Evolutionary conservation across 2,888 invertebrate species (phyloP).

Genomic region (Griposia aprilina): DNA sequence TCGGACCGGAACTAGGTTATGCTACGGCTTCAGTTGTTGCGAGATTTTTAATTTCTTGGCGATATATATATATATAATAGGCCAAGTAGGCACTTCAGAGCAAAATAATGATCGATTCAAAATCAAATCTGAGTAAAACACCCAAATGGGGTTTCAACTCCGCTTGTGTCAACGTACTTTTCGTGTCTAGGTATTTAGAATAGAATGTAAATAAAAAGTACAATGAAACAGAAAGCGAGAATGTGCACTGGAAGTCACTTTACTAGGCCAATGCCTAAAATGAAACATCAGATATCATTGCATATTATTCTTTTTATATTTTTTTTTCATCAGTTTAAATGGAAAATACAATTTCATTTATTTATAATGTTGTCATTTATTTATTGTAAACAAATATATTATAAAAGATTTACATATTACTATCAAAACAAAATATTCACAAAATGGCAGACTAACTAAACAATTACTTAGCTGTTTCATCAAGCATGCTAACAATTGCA

Average conservation of each 20-base stretch:
- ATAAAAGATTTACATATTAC: conserved; percentile 91
- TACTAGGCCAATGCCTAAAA: conserved; percentile 69
- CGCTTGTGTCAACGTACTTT: neutral
- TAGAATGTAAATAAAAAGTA: neutral
- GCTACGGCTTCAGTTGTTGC: neutral
- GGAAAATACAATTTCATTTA: conserved; percentile 91
- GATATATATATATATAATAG: neutral
- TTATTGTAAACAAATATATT: conserved; percentile 91
- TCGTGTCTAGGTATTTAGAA: neutral
- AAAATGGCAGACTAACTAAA: conserved; percentile 91
- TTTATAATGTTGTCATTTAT: conserved; percentile 91
- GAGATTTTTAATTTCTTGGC: neutral
- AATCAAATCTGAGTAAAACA: neutral
- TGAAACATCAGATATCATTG: conserved; percentile 88
- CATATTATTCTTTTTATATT: conserved; percentile 91
- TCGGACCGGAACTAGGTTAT: neutral
- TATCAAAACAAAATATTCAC: conserved; percentile 91
- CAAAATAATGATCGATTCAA: neutral
- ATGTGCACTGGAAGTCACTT: conserved; percentile 5
- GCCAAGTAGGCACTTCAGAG: neutral
- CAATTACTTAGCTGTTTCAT: conserved; percentile 89
- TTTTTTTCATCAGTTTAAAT: conserved; percentile 91
- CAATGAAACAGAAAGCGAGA: conserved; percentile 7
- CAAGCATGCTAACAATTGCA: conserved; percentile 90
- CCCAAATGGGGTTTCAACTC: neutral